phyloP scores from a whole-genome alignment of 2,113 vertebrate genomes.

The Tenebrosternarchus preto region DNA sequence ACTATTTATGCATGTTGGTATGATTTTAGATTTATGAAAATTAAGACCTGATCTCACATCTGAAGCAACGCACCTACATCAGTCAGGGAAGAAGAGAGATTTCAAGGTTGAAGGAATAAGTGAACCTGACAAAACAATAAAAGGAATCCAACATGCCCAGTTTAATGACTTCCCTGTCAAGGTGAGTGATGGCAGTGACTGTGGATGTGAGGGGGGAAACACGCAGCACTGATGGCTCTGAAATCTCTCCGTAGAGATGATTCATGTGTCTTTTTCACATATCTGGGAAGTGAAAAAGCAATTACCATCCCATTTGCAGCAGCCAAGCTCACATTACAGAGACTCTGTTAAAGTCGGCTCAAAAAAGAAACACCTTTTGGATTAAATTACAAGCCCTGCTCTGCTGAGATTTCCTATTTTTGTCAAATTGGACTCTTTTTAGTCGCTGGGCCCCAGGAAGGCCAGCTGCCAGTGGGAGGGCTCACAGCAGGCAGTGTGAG shows the following conservation, averaged over 20 bases:
- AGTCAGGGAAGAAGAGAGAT: constrained; percentile 38
- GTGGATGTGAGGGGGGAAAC: constrained; percentile 46
- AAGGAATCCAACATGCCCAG: constrained; percentile 58
- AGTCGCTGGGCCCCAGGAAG: constrained; percentile 51
- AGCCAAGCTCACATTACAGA: constrained; percentile 55
- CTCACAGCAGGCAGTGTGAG: constrained; percentile 41
- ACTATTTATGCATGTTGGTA: constrained; percentile 21
- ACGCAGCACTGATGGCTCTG: constrained; percentile 51
- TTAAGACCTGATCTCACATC: constrained; percentile 39
- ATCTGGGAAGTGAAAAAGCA: constrained; percentile 58
- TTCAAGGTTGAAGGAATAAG: constrained; percentile 55
- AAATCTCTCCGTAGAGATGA: constrained; percentile 56
- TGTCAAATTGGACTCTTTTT: constrained; percentile 54
- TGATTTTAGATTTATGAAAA: constrained; percentile 47
- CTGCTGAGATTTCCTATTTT: constrained; percentile 59
- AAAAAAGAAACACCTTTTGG: constrained; percentile 58
- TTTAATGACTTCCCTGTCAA: constrained; percentile 60
- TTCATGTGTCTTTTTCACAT: constrained; percentile 60
- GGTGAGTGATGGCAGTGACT: constrained; percentile 56
- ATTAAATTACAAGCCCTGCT: constrained; percentile 58
- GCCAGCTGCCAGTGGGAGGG: constrained; percentile 55
- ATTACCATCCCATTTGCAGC: constrained; percentile 59
- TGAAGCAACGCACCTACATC: constrained; percentile 28
- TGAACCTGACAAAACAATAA: constrained; percentile 60
- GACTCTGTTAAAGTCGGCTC: constrained; percentile 52